phyloP scores from a whole-genome alignment of 2,888 invertebrate genomes.

The Rhamphomyia laevipes region DNA sequence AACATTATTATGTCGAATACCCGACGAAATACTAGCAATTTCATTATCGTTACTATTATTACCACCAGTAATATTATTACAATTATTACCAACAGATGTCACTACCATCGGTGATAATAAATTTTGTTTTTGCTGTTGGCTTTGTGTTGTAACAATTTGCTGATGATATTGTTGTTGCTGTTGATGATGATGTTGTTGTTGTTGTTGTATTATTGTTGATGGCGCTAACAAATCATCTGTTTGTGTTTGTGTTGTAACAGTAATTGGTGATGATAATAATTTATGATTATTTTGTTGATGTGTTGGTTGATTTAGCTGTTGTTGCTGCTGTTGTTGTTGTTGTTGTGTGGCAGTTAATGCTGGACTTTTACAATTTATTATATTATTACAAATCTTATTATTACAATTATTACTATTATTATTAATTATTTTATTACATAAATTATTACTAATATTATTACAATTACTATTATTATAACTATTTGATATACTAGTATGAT shows the following conservation, averaged over 20 bases:
- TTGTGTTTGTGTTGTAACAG: slow-evolving; percentile 34
- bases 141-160: slow-evolving; percentile 12
- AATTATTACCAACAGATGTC: slow-evolving; percentile 7
- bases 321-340: slow-evolving; percentile 13
- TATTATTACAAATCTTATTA: slow-evolving; percentile 17
- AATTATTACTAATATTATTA: slow-evolving; percentile 8
- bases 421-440: slow-evolving; percentile 13
- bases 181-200: slow-evolving; percentile 9
- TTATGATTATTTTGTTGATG: not conserved
- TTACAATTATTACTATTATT: slow-evolving; percentile 15
- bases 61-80: slow-evolving; percentile 5
- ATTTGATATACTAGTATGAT: slow-evolving; percentile 3
- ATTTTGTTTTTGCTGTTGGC: slow-evolving; percentile 6
- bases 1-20: slow-evolving; percentile 6
- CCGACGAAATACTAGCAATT: not conserved
- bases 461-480: slow-evolving; percentile 13
- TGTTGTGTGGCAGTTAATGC: slow-evolving; percentile 17
- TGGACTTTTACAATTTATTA: slow-evolving; percentile 13
- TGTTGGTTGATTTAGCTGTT: slow-evolving; percentile 13
- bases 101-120: slow-evolving; percentile 9
- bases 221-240: slow-evolving; percentile 25
- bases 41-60: slow-evolving; percentile 10
- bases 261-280: slow-evolving; percentile 18
- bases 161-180: slow-evolving; percentile 12
- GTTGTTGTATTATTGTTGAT: slow-evolving; percentile 9